Base-by-base conservation (phyloP, 2,888 invertebrate species). In the Diploptera punctata region DNA sequence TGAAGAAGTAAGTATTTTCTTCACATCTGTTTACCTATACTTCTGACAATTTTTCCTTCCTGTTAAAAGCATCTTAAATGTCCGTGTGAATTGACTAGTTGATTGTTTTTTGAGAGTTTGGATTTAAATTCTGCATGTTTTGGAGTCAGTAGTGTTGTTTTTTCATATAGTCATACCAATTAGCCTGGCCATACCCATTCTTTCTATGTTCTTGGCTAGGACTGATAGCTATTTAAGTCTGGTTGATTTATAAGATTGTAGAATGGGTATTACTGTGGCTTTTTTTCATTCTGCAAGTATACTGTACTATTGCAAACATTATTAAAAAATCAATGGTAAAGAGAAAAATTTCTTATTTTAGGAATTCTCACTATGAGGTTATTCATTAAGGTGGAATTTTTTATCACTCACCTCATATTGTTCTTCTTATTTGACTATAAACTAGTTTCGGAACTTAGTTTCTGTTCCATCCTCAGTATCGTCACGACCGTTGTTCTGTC, bases 1-100 rank as follows among this genome's bases (percentile, higher is more conserved):
- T 87, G 44, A 65, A 5, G 84, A 85, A 77, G 87, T 90, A 57
- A 82, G 82, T 80, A 67, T n/a, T n/a, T n/a, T n/a, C n/a, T n/a
- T n/a, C n/a, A n/a, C n/a, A n/a, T n/a, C n/a, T n/a, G 38, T 38
- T 13, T 38, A 38, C 38, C 5, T 9, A 38, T 13, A 38, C 38
- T 38, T 5, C 38, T 38, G 13, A 13, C 5, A 38, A 13, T 9
- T 13, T 38, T 13, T 38, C 38, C 38, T 38, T 19, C 65, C 21
- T 7, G 3, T 19, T 43, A 18, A 68, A 38, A 18, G 18, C 19
- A 61, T 26, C 7, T 21, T 44, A 16, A 38, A 67, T 13, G n/a
- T 61, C 26, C 9, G 19, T 7, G 19, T 52, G 18, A 52, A 38
- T 38, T 52, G 10, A 52, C n/a, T 52, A 19, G 19, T 19, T 52